Conservation (phyloP, 1,140 invertebrate genomes). For the Caenorhabditis remanei region DNA sequence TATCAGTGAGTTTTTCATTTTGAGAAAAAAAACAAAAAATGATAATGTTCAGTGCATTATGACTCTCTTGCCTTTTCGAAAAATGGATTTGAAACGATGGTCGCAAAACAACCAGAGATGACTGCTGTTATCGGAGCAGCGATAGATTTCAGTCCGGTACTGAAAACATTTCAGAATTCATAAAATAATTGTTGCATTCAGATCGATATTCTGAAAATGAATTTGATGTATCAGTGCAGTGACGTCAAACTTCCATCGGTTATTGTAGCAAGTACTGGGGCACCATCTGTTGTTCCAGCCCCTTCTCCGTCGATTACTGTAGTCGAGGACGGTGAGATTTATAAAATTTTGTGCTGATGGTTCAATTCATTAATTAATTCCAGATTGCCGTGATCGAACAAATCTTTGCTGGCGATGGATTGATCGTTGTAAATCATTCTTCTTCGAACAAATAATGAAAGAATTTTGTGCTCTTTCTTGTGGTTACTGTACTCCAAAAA, state of each 20-base stretch:
- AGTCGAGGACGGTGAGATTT: constrained; percentile 45
- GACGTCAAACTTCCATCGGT: constrained; percentile 22
- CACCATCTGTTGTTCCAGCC: constrained; percentile 33
- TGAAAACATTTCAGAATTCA: neutral
- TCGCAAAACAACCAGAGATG: constrained; percentile 74
- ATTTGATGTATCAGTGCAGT: constrained; percentile 74
- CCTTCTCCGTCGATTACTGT: neutral
- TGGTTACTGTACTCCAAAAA: constrained; percentile 63
- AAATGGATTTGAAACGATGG: constrained; percentile 75
- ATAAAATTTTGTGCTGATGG: neutral
- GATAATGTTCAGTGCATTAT: constrained; percentile 67
- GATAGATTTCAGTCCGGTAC: constrained; percentile 74
- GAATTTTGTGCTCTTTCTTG: constrained; percentile 71
- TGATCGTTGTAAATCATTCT: constrained; percentile 70
- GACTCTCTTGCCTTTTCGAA: constrained; percentile 74
- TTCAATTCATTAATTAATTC: constrained; percentile 45
- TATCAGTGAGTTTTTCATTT: constrained; percentile 51
- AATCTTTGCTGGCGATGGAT: constrained; percentile 75
- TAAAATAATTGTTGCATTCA: neutral
- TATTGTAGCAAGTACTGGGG: neutral
- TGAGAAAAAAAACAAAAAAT: neutral
- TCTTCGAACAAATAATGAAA: constrained; percentile 75
- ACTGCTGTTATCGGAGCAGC: constrained; percentile 75
- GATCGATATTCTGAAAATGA: constrained; percentile 75
- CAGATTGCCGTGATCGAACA: constrained; percentile 71